Conservation (phyloP, 1,140 invertebrate genomes). For the Lordiphosa mommai region DNA sequence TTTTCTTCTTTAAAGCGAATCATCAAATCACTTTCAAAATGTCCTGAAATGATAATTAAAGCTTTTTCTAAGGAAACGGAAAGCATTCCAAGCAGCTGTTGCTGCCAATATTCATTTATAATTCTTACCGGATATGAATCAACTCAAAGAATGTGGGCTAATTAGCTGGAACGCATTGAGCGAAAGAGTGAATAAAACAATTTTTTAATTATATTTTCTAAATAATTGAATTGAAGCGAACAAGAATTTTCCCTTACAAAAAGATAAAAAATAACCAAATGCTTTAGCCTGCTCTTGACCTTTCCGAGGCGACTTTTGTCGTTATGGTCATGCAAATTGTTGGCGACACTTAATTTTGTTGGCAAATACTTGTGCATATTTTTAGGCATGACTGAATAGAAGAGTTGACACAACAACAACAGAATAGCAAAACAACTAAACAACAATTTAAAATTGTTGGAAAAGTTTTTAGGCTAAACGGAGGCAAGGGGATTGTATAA, state of each 20-base stretch:
- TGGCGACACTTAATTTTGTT: slow-evolving; percentile 66
- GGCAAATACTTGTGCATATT: slow-evolving; percentile 65
- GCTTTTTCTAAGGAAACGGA: slow-evolving; percentile 24
- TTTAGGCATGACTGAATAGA: slow-evolving; percentile 32
- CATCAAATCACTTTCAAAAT: slow-evolving; percentile 12
- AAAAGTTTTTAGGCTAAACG: slow-evolving; percentile 24
- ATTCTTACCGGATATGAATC: slow-evolving; percentile 57
- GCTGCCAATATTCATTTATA: slow-evolving; percentile 25
- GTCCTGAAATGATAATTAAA: slow-evolving; percentile 31
- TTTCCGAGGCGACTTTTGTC: slow-evolving; percentile 26
- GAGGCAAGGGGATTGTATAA: too few species aligned
- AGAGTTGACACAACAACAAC: slow-evolving; percentile 41
- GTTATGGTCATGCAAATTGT: slow-evolving; percentile 52
- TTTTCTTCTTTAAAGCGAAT: neutral
- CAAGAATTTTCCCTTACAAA: slow-evolving; percentile 22
- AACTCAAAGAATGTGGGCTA: slow-evolving; percentile 49
- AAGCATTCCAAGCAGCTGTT: slow-evolving; percentile 30
- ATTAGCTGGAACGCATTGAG: slow-evolving; percentile 25
- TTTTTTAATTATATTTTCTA: slow-evolving; percentile 38
- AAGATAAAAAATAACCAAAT: slow-evolving; percentile 17
- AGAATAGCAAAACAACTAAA: slow-evolving; percentile 13
- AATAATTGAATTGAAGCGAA: slow-evolving; percentile 15
- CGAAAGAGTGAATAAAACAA: slow-evolving; percentile 29
- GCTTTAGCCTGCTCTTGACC: slow-evolving; percentile 15
- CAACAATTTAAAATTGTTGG: slow-evolving; percentile 30